Base-by-base conservation (phyloP, 2,888 invertebrate species). In the Drosophila hamatofila region DNA sequence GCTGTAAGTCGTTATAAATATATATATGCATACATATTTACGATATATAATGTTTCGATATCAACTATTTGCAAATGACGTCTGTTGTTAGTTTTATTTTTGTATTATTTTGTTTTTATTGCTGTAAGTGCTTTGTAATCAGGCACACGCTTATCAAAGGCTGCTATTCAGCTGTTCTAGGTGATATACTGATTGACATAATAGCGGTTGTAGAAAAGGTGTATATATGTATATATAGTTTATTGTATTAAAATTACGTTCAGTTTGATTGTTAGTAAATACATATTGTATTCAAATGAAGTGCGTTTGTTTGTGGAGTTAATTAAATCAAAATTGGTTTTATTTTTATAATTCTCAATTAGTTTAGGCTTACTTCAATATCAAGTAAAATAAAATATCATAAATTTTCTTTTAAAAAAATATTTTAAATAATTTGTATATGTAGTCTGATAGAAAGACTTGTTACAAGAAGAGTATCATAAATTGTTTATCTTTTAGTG, bases 111-210 rank as follows among this genome's bases (percentile, higher is more conserved):
- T 14, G 8, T 25, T 35, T 41, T 62, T 62, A 30, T 44, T 39
- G 11, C 12, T 27, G 62, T 68, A 41, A 72, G 64, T 61, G 67
- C 57, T 64, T 71, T 55, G 35, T 65, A 77, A 80, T 77, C 75
- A 65, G 63, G 44, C 46, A 55, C 81, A 59, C 70, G 66, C 56
- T 67, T 81, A 60, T 84, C 73, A 57, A 57, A 57, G n/a, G n/a
- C 23, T 42, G 25, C 33, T 27, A 51, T 33, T 35, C 16, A 12
- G 21, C 12, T 23, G 21, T 33, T 37, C 21, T 30, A 52, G 30
- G 11, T 23, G 27, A 30, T 27, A 12, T 33, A 18, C 42, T 25
- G 33, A 59, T 59, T 30, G 30, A 25, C 18, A 9, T 18, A 35
- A 42, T 44, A 61, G 25, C 21, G 33, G 30, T n/a, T 33, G 33